A percentile compares a stretch with the other conserved stretches of the same genome.
Evolutionary conservation across 1,140 invertebrate species (phyloP).

Genomic region (Saccostrea cuccullata): DNA sequence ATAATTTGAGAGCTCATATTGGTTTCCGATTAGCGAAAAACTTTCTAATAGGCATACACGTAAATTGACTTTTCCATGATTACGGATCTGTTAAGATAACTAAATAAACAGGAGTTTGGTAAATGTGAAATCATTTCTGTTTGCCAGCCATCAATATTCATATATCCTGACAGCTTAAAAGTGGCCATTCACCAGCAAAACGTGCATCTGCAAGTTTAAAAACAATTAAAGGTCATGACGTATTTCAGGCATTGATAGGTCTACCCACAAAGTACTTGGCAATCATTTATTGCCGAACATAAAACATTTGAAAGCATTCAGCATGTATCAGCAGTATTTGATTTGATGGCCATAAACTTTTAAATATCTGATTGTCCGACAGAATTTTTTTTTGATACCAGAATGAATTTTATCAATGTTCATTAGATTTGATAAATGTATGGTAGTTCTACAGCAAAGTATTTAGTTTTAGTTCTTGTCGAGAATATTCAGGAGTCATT

Average conservation of each 20-base stretch:
- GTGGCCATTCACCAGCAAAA: background rate
- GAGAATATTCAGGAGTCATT: background rate
- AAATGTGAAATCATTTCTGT: conserved; percentile 26
- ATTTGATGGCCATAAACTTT: background rate
- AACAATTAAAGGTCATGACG: background rate
- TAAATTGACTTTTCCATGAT: conserved; percentile 23
- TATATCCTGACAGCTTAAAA: background rate
- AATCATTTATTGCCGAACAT: conserved; percentile 8
- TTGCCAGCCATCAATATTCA: conserved; percentile 8
- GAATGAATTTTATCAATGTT: too few relatives aligned
- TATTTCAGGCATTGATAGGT: conserved; percentile 4
- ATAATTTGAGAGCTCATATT: background rate
- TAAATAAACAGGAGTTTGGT: background rate
- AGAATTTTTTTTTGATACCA: background rate
- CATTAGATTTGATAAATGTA: too few relatives aligned
- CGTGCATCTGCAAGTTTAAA: background rate
- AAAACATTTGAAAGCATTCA: conserved; percentile 7
- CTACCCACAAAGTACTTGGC: background rate
- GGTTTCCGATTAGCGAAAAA: background rate
- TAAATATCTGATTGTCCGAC: background rate
- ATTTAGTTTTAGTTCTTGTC: background rate
- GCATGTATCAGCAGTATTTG: background rate
- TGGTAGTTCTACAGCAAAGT: too few relatives aligned
- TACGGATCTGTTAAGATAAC: background rate
- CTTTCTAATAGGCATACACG: background rate